A percentile compares a stretch with the other conserved stretches of the same genome.
These are phyloP conservation scores for Catocala fraxini DNA, from an alignment of 2,888 invertebrate species.

Conservation along the genomic window DNA sequence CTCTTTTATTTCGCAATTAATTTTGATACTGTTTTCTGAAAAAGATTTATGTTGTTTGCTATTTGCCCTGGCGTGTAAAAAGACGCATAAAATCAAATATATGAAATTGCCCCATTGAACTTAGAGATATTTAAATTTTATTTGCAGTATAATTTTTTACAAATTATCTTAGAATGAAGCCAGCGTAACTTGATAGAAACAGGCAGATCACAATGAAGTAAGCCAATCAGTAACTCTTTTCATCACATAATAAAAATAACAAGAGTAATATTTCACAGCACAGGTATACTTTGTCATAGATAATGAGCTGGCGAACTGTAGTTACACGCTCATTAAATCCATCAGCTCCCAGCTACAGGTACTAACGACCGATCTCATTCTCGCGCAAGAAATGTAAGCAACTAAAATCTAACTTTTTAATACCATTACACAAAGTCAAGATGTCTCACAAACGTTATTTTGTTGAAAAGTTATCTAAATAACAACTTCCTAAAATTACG, in stretches of 20 bases:
- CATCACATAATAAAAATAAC: neutral
- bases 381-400: neutral
- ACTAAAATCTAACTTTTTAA: neutral
- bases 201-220: neutral
- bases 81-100: too few relatives aligned
- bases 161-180: too few relatives aligned
- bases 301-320: conserved; percentile 38
- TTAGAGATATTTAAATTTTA: too few relatives aligned
- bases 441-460: conserved; percentile 1
- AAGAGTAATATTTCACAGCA: conserved; percentile 7
- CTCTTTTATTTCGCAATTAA: too few relatives aligned
- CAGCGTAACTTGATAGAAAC: too few relatives aligned
- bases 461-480: conserved; percentile 1
- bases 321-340: conserved; percentile 9
- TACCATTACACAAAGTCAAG: neutral
- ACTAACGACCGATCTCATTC: conserved; percentile 8
- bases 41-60: too few relatives aligned
- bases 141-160: too few relatives aligned
- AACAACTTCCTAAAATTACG: neutral
- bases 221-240: neutral
- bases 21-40: too few relatives aligned
- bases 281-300: conserved; percentile 7
- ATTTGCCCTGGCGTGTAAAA: too few relatives aligned
- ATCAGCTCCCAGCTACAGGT: conserved; percentile 2
- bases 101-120: too few relatives aligned